Conservation (phyloP, 1,140 invertebrate species). For the Teleogryllus occipitalis region DNA sequence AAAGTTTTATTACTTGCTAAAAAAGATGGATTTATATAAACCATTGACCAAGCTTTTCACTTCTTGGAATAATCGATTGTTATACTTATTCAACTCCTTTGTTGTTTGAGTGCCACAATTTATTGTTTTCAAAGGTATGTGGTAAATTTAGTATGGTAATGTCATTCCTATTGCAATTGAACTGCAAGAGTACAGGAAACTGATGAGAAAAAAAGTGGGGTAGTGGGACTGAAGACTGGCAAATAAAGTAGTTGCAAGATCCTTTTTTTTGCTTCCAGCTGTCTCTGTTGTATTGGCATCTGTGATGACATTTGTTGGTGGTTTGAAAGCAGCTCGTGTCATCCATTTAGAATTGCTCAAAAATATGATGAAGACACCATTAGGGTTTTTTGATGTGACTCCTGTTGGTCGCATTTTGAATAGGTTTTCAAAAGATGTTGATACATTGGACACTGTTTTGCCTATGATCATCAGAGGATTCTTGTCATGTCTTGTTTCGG, state of each 20-base stretch:
- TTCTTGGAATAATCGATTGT: no score
- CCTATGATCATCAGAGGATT: constrained; percentile 34
- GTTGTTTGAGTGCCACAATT: no score
- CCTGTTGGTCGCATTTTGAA: constrained; percentile 64
- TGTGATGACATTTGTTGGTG: constrained; percentile 36
- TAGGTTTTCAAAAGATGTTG: constrained; percentile 64
- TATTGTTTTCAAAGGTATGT: no score
- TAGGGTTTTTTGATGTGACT: constrained; percentile 67
- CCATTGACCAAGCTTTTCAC: no score
- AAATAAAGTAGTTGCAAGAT: background rate
- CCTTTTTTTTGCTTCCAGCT: constrained; percentile 8
- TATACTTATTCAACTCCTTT: no score
- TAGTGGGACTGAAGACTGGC: no score
- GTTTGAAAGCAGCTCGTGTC: constrained; percentile 47
- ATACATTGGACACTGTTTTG: constrained; percentile 50
- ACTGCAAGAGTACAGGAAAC: no score
- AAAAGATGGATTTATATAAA: no score
- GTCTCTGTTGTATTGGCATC: constrained; percentile 8
- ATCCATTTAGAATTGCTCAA: constrained; percentile 53
- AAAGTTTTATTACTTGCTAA: no score
- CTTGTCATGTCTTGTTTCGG: constrained; percentile 37
- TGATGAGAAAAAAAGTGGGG: no score
- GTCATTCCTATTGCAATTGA: no score
- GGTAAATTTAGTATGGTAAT: no score
- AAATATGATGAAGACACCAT: constrained; percentile 53